Evolutionary conservation across 2,113 vertebrate species (phyloP), one percentile per base, ranked within the genome.

Genomic region (Rana temporaria): DNA sequence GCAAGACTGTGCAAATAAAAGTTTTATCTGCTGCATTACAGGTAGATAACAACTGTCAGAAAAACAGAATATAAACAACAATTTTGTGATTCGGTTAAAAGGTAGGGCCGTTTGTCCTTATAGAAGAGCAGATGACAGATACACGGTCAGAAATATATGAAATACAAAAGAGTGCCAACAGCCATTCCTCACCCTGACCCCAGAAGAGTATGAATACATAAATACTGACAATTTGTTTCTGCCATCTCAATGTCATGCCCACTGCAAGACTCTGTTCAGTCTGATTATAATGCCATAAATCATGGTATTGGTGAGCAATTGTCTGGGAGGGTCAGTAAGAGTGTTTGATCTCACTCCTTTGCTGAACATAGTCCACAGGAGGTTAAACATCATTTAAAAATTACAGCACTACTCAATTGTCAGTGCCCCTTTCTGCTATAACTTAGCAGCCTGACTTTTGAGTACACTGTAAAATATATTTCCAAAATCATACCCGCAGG

Each of bases 401-500:
- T 55, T 30, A 55, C 26, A 78, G 24, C 62, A 66, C 55, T 53
- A 38, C 48, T 19, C 55, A 62, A 16, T 65, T 38, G 48, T 79
- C 64, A 59, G 30, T 22, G 30, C n/a, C 59, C 26, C 53, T 18
- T 26, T 14, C 64, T 64, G 38, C 65, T 17, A 34, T 69, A 42
- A 42, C 65, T 59, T 69, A 38, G 12, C 52, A 79, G 48, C 11
- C 24, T 19, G 64, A 12, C 22, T 26, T 26, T 77, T 42, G 19
- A 75, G 62, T 20, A 63, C 48, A 77, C 38, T 22, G 59, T 60
- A 69, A 79, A 79, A 71, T 24, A 71, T 62, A 71, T 59, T 69
- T 48, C 32, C 56, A 71, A 63, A 79, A 55, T 66, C 62, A 53
- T 78, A 20, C 76, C 62, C 56, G 60, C 65, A 78, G 76, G 76